phyloP scores from a whole-genome alignment of 2,113 vertebrate species.

The Climacteris rufus region DNA sequence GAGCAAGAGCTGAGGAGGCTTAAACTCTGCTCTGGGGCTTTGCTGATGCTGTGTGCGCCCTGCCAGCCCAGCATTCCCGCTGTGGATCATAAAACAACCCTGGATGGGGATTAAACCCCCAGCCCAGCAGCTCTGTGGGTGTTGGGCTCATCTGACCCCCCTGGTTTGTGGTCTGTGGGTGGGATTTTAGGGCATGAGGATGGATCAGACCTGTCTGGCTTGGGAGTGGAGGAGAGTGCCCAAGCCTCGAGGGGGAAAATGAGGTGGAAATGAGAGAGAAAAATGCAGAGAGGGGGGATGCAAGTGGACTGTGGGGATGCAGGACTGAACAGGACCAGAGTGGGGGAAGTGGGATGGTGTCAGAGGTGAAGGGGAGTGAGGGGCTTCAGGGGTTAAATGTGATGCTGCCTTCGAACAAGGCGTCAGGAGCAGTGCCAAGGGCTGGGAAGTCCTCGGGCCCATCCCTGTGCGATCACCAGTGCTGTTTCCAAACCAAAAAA shows the following conservation, averaged over 20 bases:
- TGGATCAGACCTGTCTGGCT: neutral
- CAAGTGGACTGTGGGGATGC: neutral
- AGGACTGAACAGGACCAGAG: neutral
- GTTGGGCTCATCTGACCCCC: accelerated
- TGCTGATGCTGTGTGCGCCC: neutral
- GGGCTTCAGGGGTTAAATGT: neutral
- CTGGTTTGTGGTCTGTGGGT: accelerated
- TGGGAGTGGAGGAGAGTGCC: neutral
- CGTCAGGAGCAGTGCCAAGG: neutral
- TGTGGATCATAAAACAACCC: neutral
- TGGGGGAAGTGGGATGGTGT: neutral
- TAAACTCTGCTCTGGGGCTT: neutral
- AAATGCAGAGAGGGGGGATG: neutral
- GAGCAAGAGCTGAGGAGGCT: neutral
- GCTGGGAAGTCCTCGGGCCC: neutral
- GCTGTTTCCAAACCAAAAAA: neutral
- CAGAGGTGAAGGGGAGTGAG: neutral
- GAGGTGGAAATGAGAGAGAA: neutral
- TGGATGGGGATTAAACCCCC: neutral
- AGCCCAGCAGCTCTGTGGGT: neutral
- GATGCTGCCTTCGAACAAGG: neutral
- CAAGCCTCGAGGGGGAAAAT: accelerated
- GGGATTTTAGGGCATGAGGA: neutral
- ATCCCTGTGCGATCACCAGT: neutral
- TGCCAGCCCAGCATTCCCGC: neutral